Evolutionary conservation across 2,113 vertebrate species (phyloP), one percentile per base, ranked within the genome.

Genomic region (Spizaetus ornatus): DNA sequence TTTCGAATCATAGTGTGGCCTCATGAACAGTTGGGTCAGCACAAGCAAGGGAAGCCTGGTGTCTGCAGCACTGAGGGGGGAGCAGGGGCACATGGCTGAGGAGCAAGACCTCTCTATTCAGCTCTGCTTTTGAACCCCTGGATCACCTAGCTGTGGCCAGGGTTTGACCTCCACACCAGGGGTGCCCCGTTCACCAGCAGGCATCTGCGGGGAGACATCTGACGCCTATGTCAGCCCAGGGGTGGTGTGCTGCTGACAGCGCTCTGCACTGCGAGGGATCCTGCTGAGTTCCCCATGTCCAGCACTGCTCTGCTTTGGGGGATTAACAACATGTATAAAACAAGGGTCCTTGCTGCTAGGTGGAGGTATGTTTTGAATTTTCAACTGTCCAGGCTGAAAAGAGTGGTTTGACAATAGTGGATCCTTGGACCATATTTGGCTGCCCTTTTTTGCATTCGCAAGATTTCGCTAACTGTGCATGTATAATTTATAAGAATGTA

Each of bases 101-200:
- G 31, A 82, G 21, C 45, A 47, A 69, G 48, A 84, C 26, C 3
- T 21, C 36, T 73, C 12, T 42, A 8, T 52, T 66, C 47, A 81
- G 67, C 32, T 77, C 55, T 86, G 58, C 58, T 88, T 65, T 61
- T 52, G n/a, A 86, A 38, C 26, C 26, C 29, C 14, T 48, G 52
- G 26, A 17, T 84, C 76, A 81, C 45, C 11, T 55, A 69, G 71
- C 53, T n/a, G 5, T 36, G 66, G 36, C 13, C 69, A 79, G 56
- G n/a, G 32, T n/a, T 94, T 95, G 69, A 17, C 19, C 22, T 69
- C 34, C 1, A 1, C 0, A 1, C 27, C 0, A 0, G 47, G 38
- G 52, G 48, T 0, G 0, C 19, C 48, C 43, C 40, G 45, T 31
- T 26, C 61, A 52, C 26, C 22, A 50, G 36, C 52, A 63, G 43